Conservation (phyloP, 2,113 vertebrate genomes). For the Cranoglanis bouderius region DNA sequence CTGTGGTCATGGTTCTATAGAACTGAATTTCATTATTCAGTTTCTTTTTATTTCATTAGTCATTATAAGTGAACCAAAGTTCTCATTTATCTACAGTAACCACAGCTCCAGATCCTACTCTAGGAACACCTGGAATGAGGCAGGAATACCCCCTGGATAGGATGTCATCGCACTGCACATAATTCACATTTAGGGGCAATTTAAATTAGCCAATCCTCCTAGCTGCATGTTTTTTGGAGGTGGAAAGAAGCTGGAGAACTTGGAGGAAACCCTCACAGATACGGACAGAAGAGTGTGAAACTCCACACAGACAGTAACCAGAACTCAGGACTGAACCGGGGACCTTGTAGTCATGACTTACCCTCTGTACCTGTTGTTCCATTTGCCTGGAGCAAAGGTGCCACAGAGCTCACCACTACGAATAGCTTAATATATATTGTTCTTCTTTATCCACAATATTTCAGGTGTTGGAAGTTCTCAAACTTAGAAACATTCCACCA, state of each 20-base stretch:
- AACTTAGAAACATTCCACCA: background rate
- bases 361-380: background rate
- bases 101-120: background rate
- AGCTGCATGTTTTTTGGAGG: background rate
- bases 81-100: background rate
- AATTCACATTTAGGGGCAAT: background rate
- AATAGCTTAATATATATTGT: background rate
- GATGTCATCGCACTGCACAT: background rate
- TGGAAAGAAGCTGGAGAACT: background rate
- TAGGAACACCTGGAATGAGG: background rate
- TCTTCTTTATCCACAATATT: background rate
- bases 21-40: background rate
- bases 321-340: background rate
- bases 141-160: background rate
- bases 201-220: background rate
- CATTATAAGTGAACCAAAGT: constrained; percentile 1
- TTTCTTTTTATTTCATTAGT: too few species aligned
- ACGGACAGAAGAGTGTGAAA: background rate
- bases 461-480: background rate
- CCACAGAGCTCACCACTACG: background rate
- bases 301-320: background rate
- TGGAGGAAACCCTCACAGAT: background rate
- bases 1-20: background rate
- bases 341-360: background rate
- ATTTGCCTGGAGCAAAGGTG: background rate